Conservation (phyloP, 2,113 vertebrate species). For the Ursus arctos region DNA sequence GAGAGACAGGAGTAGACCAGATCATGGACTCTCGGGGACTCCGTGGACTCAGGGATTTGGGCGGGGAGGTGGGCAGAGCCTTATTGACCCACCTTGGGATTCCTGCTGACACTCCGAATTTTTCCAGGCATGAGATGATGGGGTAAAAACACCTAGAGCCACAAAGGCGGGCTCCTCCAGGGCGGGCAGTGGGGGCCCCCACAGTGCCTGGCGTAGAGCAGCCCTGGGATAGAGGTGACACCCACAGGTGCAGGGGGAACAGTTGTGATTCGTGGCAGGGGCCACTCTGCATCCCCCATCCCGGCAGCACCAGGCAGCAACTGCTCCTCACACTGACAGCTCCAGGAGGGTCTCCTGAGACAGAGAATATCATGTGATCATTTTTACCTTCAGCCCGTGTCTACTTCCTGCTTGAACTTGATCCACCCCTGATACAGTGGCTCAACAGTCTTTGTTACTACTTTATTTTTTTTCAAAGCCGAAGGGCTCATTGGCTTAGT, state of each 20-base stretch:
- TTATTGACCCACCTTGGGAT: background rate
- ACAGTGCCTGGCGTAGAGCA: background rate
- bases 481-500: background rate
- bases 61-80: too few relatives aligned
- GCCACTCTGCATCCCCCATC: too few relatives aligned
- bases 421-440: background rate
- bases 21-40: background rate
- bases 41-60: background rate
- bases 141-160: background rate
- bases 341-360: background rate
- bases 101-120: background rate
- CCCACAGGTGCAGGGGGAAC: fast-evolving
- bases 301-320: background rate
- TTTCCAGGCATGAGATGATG: background rate
- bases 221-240: fast-evolving
- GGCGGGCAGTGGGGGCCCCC: background rate
- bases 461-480: background rate
- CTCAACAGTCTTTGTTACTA: background rate
- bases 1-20: background rate
- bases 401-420: background rate
- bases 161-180: background rate
- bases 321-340: background rate
- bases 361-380: background rate
- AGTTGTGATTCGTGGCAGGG: background rate
- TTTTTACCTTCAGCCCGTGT: background rate